phyloP scores from a whole-genome alignment of 2,113 vertebrate species.

The Apteryx owenii region DNA sequence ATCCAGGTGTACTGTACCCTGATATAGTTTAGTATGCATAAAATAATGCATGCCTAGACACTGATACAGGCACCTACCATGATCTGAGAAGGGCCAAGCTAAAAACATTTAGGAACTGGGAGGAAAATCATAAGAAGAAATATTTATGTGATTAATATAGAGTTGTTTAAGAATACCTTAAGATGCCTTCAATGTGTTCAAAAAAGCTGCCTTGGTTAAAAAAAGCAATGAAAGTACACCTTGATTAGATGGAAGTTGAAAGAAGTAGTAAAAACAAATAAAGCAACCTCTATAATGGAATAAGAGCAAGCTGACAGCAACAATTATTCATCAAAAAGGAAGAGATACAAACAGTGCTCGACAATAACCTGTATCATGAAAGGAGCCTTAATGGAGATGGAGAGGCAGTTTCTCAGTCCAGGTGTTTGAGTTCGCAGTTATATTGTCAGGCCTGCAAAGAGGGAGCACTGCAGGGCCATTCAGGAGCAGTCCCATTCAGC shows the following conservation, averaged over 20 bases:
- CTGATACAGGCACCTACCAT: background rate
- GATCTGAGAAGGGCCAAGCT: background rate
- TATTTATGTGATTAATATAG: background rate
- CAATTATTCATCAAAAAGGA: background rate
- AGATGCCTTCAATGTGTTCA: background rate
- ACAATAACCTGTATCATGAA: background rate
- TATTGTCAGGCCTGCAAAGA: rapidly evolving
- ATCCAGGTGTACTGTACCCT: background rate
- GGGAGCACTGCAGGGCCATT: rapidly evolving
- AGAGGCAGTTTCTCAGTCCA: background rate
- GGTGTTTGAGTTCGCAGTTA: background rate
- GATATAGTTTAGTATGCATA: background rate
- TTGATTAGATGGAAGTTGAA: slow-evolving; percentile 8
- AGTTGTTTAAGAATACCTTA: background rate
- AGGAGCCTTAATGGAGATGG: background rate
- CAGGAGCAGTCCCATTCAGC: rapidly evolving
- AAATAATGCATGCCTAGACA: rapidly evolving
- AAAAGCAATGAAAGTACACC: background rate
- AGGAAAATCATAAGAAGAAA: background rate
- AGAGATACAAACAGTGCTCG: background rate
- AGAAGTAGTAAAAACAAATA: slow-evolving; percentile 37
- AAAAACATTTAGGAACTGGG: background rate
- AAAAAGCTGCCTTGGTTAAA: background rate
- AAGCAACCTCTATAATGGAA: background rate
- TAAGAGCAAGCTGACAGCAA: slow-evolving; percentile 38